Evolutionary conservation across 2,797 vertebrate genomes (phyloP), one percentile per base, ranked within the genome.

Genomic region (Helicolenus hilgendorfi): DNA sequence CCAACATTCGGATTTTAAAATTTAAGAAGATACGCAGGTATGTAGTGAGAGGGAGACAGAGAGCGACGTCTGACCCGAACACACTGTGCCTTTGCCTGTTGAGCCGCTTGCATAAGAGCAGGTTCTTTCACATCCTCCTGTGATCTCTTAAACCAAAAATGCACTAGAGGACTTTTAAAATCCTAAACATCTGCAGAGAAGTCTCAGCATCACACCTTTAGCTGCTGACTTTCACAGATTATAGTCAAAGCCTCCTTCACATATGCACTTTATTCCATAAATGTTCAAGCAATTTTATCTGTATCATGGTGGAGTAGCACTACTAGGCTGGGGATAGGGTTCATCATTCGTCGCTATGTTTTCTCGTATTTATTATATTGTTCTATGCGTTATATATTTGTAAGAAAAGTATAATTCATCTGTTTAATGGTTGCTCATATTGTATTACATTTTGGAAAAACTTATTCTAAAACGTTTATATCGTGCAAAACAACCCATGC

Each of bases 181-280:
- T 78, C 49, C 27, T 36, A 11, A 77, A 81, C 77, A 86, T 79
- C 83, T 85, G 81, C 20, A 41, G 29, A 49, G n/a, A 77, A 14
- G 24, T 72, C 36, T 87, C 29, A 35, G 15, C 18, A 6, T 80
- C 77, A 70, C 70, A 67, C 53, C 77, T 36, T 77, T 22, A 83
- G 70, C 65, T 8, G 6, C 41, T 4, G 27, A 53, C 4, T 36
- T 84, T 78, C 1, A 45, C 13, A 82, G 41, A 75, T 72, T 64
- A 41, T 8, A 72, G 4, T n/a, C 7, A 69, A 58, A 74, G 22
- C 33, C 13, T 20, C 10, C 33, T 72, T 68, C 24, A 56, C 38
- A 60, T 11, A 11, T 11, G 20, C 36, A 56, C n/a, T 67, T 70
- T 38, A 67, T 82, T 82, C 29, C 8, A 4, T 38, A 4, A 53